Evolutionary conservation across 2,888 invertebrate species (phyloP).

Genomic region (Drosophila cognata): DNA sequence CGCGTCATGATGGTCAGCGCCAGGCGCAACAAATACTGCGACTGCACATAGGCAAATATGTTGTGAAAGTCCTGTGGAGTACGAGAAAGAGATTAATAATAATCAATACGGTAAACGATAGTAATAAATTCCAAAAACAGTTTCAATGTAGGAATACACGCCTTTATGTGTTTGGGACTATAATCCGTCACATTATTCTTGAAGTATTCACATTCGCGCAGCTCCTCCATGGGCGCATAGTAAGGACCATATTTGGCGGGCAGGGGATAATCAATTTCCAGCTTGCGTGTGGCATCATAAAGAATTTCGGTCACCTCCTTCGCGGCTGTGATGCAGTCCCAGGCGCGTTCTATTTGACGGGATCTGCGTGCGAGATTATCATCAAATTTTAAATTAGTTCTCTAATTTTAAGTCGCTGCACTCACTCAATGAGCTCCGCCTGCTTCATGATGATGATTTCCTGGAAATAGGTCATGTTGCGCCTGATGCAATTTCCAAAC

Average conservation of each 20-base stretch:
- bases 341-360: constrained; percentile 83
- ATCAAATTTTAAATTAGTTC: not conserved
- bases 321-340: constrained; percentile 84
- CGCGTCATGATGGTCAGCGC: constrained; percentile 82
- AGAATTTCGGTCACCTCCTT: constrained; percentile 83
- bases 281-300: constrained; percentile 83
- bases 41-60: constrained; percentile 85
- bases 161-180: constrained; percentile 84
- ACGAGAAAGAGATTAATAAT: not conserved
- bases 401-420: not conserved
- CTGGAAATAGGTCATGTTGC: constrained; percentile 84
- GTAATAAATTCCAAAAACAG: no score
- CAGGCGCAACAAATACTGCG: constrained; percentile 83
- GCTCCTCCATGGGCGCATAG: constrained; percentile 84
- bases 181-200: constrained; percentile 83
- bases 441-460: constrained; percentile 84
- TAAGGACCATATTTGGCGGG: constrained; percentile 74
- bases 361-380: constrained; percentile 61
- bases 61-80: constrained; percentile 83
- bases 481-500: constrained; percentile 83
- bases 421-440: constrained; percentile 82
- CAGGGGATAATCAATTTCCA: constrained; percentile 79
- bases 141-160: constrained; percentile 28
- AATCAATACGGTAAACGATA: not conserved
- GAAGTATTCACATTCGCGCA: constrained; percentile 84